Percentiles rank a stretch among this genome's conserved stretches.
Evolutionary conservation across 2,797 vertebrate genomes (phyloP).

Genomic region (Pterois miles): DNA sequence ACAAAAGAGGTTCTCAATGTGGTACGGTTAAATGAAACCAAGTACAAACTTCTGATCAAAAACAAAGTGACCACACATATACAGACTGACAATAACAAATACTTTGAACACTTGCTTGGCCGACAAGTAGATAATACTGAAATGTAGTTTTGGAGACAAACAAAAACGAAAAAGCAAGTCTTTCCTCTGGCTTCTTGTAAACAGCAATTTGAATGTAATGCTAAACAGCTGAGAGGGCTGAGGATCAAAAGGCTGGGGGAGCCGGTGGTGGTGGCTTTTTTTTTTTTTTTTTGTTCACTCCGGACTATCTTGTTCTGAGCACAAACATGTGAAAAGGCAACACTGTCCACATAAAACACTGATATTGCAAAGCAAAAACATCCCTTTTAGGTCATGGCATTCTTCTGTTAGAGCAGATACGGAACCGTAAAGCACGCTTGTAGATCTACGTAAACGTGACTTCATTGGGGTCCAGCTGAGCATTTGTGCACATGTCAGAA

Average conservation of each 20-base stretch:
- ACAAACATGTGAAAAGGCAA: slow-evolving; percentile 69
- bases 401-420: slow-evolving; percentile 53
- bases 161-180: slow-evolving; percentile 49
- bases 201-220: slow-evolving; percentile 83
- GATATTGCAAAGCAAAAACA: slow-evolving; percentile 77
- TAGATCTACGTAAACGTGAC: slow-evolving; percentile 32
- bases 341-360: slow-evolving; percentile 62
- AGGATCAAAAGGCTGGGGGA: slow-evolving; percentile 63
- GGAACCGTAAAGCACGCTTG: slow-evolving; percentile 27
- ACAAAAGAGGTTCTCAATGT: slow-evolving; percentile 67
- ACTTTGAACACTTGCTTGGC: slow-evolving; percentile 65
- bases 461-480: slow-evolving; percentile 51
- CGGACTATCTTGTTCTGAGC: slow-evolving; percentile 63
- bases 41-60: slow-evolving; percentile 56
- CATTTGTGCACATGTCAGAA: slow-evolving; percentile 45
- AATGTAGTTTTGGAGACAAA: slow-evolving; percentile 54
- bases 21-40: slow-evolving; percentile 46
- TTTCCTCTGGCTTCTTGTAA: slow-evolving; percentile 81
- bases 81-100: slow-evolving; percentile 62
- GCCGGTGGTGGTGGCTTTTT: slow-evolving; percentile 27
- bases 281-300: slow-evolving; percentile 40
- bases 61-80: slow-evolving; percentile 64
- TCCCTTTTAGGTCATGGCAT: slow-evolving; percentile 78
- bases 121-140: slow-evolving; percentile 76
- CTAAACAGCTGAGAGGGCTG: slow-evolving; percentile 80